These are phyloP conservation scores for Trichogramma pretiosum DNA, from an alignment of 1,140 invertebrate genomes.

Conservation along the genomic window DNA sequence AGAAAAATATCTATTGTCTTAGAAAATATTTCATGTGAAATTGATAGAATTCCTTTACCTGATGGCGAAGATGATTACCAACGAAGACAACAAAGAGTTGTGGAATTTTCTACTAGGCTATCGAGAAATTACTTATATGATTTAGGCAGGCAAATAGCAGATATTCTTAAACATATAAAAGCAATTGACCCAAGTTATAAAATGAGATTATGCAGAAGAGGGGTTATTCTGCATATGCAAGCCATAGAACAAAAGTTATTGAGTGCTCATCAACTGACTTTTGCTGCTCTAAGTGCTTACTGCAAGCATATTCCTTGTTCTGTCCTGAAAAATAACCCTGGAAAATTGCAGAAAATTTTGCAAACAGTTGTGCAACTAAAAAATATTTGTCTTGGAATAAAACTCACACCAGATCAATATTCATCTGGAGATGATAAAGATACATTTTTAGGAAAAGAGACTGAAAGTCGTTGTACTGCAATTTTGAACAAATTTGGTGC, in stretches of 20 bases:
- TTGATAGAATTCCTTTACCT: slow-evolving; percentile 36
- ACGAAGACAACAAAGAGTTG: slow-evolving; percentile 33
- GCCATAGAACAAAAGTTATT: slow-evolving; percentile 38
- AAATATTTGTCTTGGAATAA: slow-evolving; percentile 33
- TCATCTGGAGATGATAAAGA: slow-evolving; percentile 33
- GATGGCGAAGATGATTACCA: slow-evolving; percentile 39
- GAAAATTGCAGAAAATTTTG: slow-evolving; percentile 37
- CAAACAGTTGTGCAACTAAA: slow-evolving; percentile 32
- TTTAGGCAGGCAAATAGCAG: slow-evolving; percentile 32
- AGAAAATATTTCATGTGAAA: slow-evolving; percentile 35
- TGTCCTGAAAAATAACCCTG: slow-evolving; percentile 32
- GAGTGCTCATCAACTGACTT: slow-evolving; percentile 34
- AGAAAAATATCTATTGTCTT: slow-evolving; percentile 34
- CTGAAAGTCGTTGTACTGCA: slow-evolving; percentile 28
- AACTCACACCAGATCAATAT: slow-evolving; percentile 31
- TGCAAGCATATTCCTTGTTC: slow-evolving; percentile 40
- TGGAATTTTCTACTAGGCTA: slow-evolving; percentile 39
- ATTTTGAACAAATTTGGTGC: slow-evolving; percentile 34
- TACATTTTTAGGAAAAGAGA: slow-evolving; percentile 31
- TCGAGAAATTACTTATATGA: slow-evolving; percentile 44
- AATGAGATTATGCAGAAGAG: slow-evolving; percentile 24
- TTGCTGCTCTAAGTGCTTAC: slow-evolving; percentile 37
- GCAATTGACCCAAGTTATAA: slow-evolving; percentile 22
- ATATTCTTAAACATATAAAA: slow-evolving; percentile 32
- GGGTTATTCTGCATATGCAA: slow-evolving; percentile 31